phyloP scores from a whole-genome alignment of 2,888 invertebrate genomes.

The Acronicta leporina region DNA sequence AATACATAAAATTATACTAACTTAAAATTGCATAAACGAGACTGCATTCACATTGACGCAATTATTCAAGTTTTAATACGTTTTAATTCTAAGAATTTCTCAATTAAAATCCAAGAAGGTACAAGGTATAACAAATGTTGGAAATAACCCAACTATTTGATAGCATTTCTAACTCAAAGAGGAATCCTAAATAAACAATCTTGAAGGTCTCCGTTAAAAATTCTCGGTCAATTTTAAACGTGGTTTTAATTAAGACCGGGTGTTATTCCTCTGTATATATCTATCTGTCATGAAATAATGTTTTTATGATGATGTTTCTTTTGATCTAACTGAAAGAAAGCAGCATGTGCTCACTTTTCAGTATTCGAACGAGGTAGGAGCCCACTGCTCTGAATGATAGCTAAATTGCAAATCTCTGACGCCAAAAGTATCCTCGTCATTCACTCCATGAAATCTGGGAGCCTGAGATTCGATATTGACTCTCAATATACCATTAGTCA shows the following conservation, averaged over 20 bases:
- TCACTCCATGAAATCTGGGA: slow-evolving; percentile 3
- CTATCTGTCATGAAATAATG: slow-evolving; percentile 2
- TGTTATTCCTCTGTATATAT: slow-evolving; percentile 17
- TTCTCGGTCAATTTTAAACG: slow-evolving; percentile 34
- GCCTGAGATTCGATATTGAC: neutral
- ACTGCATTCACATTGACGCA: neutral
- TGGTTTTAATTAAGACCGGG: slow-evolving; percentile 30
- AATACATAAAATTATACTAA: too few relatives aligned
- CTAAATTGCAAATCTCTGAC: neutral
- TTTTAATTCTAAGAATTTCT: slow-evolving; percentile 30
- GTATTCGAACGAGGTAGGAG: too few relatives aligned
- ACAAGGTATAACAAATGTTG: slow-evolving; percentile 27
- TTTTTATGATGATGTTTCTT: neutral
- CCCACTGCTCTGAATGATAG: neutral
- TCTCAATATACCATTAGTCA: slow-evolving; percentile 6
- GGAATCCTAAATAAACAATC: slow-evolving; percentile 53
- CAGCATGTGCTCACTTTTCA: neutral
- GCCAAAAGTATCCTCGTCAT: neutral
- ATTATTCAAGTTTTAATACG: slow-evolving; percentile 10
- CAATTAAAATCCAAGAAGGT: slow-evolving; percentile 43
- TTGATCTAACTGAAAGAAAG: neutral
- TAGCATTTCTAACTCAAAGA: slow-evolving; percentile 46
- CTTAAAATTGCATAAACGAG: neutral
- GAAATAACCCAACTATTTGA: slow-evolving; percentile 48
- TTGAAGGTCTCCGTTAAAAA: slow-evolving; percentile 42